Base-by-base conservation (phyloP, 2,113 vertebrate genomes). In the Gymnorhina tibicen region DNA sequence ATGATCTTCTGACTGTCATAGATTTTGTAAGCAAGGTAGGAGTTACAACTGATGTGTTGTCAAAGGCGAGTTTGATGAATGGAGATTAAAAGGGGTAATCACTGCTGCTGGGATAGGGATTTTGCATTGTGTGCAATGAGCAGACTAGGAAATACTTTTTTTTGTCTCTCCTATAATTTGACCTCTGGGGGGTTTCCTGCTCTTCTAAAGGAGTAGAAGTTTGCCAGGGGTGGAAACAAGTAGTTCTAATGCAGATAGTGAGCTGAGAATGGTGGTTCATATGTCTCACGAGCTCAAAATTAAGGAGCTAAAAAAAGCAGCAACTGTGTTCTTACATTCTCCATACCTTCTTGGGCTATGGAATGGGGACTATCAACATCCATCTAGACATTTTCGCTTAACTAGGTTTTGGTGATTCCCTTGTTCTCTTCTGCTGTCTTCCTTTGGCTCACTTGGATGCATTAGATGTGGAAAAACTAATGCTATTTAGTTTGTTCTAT, bases 391-490 rank as follows among this genome's bases (percentile, higher is more conserved):
- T 89, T 73, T 84, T 44, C 12, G 8, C 24, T 20, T 55, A 21
- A 33, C 13, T 75, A 16, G 26, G 20, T 82, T 82, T 76, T 75
- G 58, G 49, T 28, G 62, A 67, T 89, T 79, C 58, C 58, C 62
- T 72, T 28, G 3, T 35, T 91, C 47, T 42, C 7, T 56, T 79
- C 74, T 44, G 14, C 56, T 85, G 13, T 67, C 46, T 83, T 87
- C 39, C 39, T 72, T 75, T 69, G 62, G 87, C 70, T 49, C 16
- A 10, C 24, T 53, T 23, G 10, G 37, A 37, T 27, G 46, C 37
- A 50, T 56, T 60, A 72, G 37, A 60, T 23, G 49, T 62, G 90
- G 87, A 85, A 89, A 91, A 95, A 44, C 52, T 53, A 73, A 87
- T 27, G 70, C 58, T 55, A 3, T 93, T 93, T 58, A 73, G 37